phyloP scores from a whole-genome alignment of 2,113 vertebrate species.

The Stigmatopora argus region DNA sequence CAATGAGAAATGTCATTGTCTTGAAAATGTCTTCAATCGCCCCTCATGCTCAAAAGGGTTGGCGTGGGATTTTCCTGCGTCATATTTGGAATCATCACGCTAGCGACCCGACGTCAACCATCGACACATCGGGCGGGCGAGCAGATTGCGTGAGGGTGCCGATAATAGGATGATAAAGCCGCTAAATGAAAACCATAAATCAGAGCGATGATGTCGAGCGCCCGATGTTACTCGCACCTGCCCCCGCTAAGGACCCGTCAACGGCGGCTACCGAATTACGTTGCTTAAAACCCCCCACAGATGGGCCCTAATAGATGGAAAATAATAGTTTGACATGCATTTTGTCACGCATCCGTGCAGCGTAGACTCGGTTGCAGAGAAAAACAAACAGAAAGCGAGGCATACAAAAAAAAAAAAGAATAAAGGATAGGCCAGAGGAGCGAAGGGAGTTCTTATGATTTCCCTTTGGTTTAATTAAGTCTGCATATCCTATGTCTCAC shows the following conservation, averaged over 20 bases:
- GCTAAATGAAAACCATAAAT: slow-evolving; percentile 49
- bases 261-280: slow-evolving; percentile 10
- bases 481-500: slow-evolving; percentile 1
- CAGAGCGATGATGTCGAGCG: slow-evolving; percentile 18
- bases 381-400: slow-evolving; percentile 25
- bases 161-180: slow-evolving; percentile 37
- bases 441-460: slow-evolving; percentile 33
- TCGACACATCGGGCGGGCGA: not conserved
- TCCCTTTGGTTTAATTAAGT: slow-evolving; percentile 70
- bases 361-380: slow-evolving; percentile 41
- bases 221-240: slow-evolving; percentile 14
- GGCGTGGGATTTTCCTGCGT: not conserved
- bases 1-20: not conserved
- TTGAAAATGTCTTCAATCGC: not conserved
- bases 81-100: no score
- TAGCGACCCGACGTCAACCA: not conserved
- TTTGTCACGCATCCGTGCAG: slow-evolving; percentile 14
- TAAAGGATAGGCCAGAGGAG: slow-evolving; percentile 1
- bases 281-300: slow-evolving; percentile 2
- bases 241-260: slow-evolving; percentile 11
- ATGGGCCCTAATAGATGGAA: slow-evolving; percentile 31
- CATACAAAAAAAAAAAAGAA: not conserved
- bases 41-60: no score
- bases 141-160: slow-evolving; percentile 9
- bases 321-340: slow-evolving; percentile 31